These are phyloP conservation scores for Cossypha niveicapilla DNA, from an alignment of 2,797 vertebrate species.

Conservation along the genomic window DNA sequence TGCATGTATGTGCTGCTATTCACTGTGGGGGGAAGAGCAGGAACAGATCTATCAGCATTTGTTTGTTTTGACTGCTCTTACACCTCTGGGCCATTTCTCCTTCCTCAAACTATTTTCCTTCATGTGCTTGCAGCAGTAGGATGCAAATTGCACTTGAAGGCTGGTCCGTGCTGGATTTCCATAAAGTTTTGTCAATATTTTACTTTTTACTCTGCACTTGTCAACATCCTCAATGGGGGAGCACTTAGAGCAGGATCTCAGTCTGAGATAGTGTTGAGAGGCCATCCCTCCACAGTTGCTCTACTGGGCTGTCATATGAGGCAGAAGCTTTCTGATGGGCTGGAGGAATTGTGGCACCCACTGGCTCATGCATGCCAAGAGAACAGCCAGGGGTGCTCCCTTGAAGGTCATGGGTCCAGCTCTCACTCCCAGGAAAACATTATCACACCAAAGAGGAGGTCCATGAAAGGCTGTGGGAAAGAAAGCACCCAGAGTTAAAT, in stretches of 20 bases:
- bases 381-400: neutral
- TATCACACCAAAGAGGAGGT: neutral
- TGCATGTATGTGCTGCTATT: fast-evolving
- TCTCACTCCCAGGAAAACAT: neutral
- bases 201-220: neutral
- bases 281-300: neutral
- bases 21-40: fast-evolving
- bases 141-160: neutral
- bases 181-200: neutral
- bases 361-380: fast-evolving
- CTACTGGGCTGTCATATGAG: neutral
- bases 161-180: neutral
- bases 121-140: neutral
- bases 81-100: neutral
- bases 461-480: neutral
- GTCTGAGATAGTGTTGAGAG: neutral
- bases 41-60: neutral
- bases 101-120: neutral
- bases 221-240: neutral
- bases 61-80: neutral
- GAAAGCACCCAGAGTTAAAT: neutral
- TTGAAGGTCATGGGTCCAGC: neutral
- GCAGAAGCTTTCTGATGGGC: neutral
- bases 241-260: fast-evolving
- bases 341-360: neutral